Conservation (phyloP, 2,113 vertebrate genomes). For the Tinamus guttatus region DNA sequence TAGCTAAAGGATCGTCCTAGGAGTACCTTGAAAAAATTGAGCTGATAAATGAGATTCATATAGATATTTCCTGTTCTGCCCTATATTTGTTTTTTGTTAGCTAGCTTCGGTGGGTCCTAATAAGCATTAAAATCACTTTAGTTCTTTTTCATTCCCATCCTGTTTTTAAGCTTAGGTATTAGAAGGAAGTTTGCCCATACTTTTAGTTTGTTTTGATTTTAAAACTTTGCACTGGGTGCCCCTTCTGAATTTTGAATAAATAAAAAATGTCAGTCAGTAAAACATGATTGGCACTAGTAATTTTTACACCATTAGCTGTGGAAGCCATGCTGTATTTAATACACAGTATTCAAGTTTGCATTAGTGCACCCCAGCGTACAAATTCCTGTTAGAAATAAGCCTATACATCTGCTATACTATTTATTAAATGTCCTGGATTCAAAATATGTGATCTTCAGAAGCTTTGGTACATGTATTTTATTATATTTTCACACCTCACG, state of each 20-base stretch:
- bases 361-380: background rate
- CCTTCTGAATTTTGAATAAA: background rate
- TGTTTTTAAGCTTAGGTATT: background rate
- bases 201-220: background rate
- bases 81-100: background rate
- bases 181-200: background rate
- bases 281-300: background rate
- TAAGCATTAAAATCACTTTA: background rate
- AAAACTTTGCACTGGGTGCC: background rate
- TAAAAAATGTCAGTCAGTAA: background rate
- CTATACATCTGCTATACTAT: background rate
- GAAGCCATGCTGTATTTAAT: background rate
- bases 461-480: background rate
- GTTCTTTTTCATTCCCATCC: background rate
- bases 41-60: background rate
- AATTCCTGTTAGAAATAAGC: background rate
- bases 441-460: background rate
- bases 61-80: background rate
- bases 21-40: background rate
- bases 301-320: background rate
- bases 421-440: background rate
- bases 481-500: background rate
- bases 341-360: rapidly evolving
- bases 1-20: background rate
- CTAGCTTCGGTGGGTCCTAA: background rate